Evolutionary conservation across 2,888 invertebrate species (phyloP).

Genomic region (Nymphalis c-album): DNA sequence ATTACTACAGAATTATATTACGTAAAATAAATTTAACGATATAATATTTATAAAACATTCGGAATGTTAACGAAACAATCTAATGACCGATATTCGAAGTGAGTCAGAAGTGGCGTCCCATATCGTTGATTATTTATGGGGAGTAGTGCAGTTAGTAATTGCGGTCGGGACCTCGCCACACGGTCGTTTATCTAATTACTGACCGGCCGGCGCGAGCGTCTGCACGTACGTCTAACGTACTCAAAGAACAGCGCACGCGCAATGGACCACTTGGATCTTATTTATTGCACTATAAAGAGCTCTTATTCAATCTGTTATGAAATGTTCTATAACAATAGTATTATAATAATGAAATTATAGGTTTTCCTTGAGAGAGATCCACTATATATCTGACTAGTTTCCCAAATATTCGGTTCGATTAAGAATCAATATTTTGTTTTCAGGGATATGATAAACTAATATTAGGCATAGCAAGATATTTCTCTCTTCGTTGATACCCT

Average conservation of each 20-base stretch:
- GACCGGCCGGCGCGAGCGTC: slow-evolving; percentile 34
- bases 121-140: slow-evolving; percentile 76
- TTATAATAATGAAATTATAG: too few species aligned
- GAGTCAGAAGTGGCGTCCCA: slow-evolving; percentile 71
- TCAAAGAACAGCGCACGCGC: slow-evolving; percentile 14
- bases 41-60: not conserved
- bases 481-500: too few species aligned
- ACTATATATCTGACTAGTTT: too few species aligned
- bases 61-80: slow-evolving; percentile 14
- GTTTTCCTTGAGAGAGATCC: too few species aligned
- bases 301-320: too few species aligned
- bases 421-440: too few species aligned
- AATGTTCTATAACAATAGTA: too few species aligned
- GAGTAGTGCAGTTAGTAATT: slow-evolving; percentile 69
- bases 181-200: slow-evolving; percentile 79
- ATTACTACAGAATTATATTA: not conserved
- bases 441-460: too few species aligned
- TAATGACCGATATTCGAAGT: slow-evolving; percentile 52
- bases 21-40: not conserved
- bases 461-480: too few species aligned
- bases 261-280: slow-evolving; percentile 3
- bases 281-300: too few species aligned
- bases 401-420: too few species aligned
- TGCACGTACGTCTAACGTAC: slow-evolving; percentile 16
- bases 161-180: slow-evolving; percentile 78